phyloP scores from a whole-genome alignment of 1,140 invertebrate species.

The Ceratina japonica region DNA sequence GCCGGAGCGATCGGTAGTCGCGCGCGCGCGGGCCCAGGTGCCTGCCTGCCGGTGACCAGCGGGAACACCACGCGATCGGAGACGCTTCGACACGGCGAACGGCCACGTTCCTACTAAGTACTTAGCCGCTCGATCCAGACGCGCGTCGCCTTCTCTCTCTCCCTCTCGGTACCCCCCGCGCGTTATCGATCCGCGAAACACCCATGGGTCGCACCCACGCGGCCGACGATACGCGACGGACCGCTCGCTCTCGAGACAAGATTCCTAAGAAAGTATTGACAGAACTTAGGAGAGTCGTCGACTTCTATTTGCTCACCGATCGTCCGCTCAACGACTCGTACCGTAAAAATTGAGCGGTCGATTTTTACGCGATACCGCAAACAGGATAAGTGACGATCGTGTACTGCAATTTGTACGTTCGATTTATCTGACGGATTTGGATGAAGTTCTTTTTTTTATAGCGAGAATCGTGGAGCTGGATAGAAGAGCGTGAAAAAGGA shows the following conservation, averaged over 20 bases:
- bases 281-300: neutral
- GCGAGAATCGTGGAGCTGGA: no score
- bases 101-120: neutral
- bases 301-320: neutral
- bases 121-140: conserved; percentile 2
- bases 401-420: no score
- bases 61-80: neutral
- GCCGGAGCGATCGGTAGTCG: neutral
- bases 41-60: neutral
- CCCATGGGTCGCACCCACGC: conserved; percentile 37
- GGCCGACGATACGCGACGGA: neutral
- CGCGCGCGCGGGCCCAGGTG: neutral
- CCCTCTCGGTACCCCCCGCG: conserved; percentile 18
- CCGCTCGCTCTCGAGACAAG: no score
- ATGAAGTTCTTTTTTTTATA: no score
- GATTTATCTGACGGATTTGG: no score
- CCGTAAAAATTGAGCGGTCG: no score
- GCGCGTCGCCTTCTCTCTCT: conserved; percentile 6
- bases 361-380: no score
- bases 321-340: no score
- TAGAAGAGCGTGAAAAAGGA: neutral
- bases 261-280: no score
- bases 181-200: conserved; percentile 35
- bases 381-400: no score
- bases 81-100: neutral